phyloP scores from a whole-genome alignment of 2,113 vertebrate species.

The Siniperca chuatsi region DNA sequence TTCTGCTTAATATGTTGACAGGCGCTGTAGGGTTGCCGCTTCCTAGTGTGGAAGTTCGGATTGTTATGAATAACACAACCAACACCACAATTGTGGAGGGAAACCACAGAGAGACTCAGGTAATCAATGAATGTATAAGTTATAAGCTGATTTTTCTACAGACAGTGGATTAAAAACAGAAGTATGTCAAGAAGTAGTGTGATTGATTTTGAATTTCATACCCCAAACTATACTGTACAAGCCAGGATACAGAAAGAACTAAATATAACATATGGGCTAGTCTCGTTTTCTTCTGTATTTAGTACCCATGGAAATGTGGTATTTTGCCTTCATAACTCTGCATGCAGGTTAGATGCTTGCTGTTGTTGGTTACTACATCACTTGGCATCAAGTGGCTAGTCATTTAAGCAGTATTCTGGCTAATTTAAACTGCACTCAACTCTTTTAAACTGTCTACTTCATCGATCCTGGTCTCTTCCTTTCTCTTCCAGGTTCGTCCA shows the following conservation, averaged over 20 bases:
- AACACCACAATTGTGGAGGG: conserved; percentile 86
- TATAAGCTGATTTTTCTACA: background rate
- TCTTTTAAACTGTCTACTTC: background rate
- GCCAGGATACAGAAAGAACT: background rate
- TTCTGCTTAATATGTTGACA: conserved; percentile 67
- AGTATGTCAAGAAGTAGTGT: background rate
- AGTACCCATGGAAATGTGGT: background rate
- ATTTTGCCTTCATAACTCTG: background rate
- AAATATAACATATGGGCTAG: background rate
- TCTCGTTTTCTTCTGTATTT: background rate
- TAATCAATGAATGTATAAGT: conserved; percentile 60
- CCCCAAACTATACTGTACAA: background rate
- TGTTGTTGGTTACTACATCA: background rate
- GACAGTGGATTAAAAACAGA: background rate
- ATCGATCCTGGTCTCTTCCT: conserved; percentile 2
- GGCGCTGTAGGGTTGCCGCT: conserved; percentile 94
- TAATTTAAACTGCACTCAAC: background rate
- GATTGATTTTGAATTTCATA: background rate
- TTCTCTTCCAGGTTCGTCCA: conserved; percentile 84
- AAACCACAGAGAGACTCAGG: conserved; percentile 85
- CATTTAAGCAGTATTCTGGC: background rate
- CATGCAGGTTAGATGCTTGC: background rate
- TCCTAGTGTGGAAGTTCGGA: conserved; percentile 88
- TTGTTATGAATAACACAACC: conserved; percentile 82
- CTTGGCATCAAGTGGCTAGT: background rate